These are phyloP conservation scores for Pristionchus arcanus DNA, from an alignment of 2,888 invertebrate genomes.

Conservation along the genomic window DNA sequence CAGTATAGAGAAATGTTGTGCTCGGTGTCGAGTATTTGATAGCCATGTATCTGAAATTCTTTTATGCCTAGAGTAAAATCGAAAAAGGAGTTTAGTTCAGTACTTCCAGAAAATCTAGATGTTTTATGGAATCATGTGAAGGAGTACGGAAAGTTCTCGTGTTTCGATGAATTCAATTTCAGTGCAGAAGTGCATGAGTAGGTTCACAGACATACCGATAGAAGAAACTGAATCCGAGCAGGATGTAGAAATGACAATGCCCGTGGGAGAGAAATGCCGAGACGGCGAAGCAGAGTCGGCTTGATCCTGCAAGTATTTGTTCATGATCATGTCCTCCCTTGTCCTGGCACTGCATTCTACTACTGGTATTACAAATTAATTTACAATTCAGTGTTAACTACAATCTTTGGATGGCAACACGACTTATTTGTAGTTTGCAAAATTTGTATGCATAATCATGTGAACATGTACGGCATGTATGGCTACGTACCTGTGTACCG, in stretches of 20 bases:
- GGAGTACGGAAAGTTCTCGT: not conserved
- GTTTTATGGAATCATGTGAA: not conserved
- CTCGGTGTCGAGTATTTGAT: not conserved
- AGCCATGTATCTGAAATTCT: not conserved
- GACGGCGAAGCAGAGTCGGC: not conserved
- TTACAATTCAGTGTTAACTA: not conserved
- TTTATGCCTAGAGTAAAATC: not conserved
- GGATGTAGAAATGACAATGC: conserved; percentile 12
- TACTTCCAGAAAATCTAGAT: not conserved
- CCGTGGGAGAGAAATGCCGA: conserved; percentile 8
- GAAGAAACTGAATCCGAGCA: conserved; percentile 9
- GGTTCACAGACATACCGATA: not conserved
- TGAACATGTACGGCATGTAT: too few species aligned
- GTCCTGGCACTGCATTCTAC: not conserved
- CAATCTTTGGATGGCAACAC: not conserved
- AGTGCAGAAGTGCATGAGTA: not conserved
- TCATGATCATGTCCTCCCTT: not conserved
- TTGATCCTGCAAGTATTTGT: not conserved
- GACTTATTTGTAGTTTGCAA: too few species aligned
- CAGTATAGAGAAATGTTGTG: not conserved
- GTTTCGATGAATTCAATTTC: not conserved
- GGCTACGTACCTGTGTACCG: not conserved
- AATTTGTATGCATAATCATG: too few species aligned
- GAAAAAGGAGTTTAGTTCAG: not conserved
- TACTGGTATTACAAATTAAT: too few species aligned